Evolutionary conservation across 2,113 vertebrate genomes (phyloP), one percentile per base, ranked within the genome.

Genomic region (Dasyornis broadbenti): DNA sequence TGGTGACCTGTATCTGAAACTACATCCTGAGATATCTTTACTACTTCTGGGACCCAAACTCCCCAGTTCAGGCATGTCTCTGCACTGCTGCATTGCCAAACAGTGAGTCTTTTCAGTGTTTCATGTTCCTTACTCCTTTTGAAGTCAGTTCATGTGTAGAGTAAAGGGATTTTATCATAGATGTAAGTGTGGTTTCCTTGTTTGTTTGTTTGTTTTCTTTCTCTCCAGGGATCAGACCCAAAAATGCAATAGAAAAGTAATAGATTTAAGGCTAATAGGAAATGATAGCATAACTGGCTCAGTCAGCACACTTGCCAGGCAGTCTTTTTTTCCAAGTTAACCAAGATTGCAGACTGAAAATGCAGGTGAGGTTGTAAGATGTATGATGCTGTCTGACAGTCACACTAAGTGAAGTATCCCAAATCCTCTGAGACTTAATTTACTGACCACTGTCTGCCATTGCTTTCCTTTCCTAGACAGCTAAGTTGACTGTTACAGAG

Each of bases 361-460:
- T 73, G 82, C 59, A 68, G 63, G 68, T 90, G n/a, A 13, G 15
- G 10, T 80, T 91, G 42, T 65, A 77, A 91, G 79, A 92, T 86
- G 15, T 52, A 70, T 88, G 63, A 24, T 77, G 35, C 60, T 92
- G 63, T 80, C 87, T 88, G 81, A 66, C 92, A 78, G 86, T 81
- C 88, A 73, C 52, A 12, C 63, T 22, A 77, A 89, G 42, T 61
- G 35, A 70, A 88, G n/a, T 66, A 83, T 86, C 35, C 28, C n/a
- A 47, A 19, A 35, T 94, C 85, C 79, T 95, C 56, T 49, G 92
- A 86, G 92, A 60, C 56, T 73, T 86, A 90, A 93, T 96, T 96
- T 96, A 68, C 75, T 78, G 87, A 71, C 71, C 0, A 0, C 19
- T 82, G 53, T 27, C 60, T 95, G 75, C 60, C 16, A 5, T 78